Evolutionary conservation across 2,797 vertebrate species (phyloP).

Genomic region (Hipposideros larvatus): DNA sequence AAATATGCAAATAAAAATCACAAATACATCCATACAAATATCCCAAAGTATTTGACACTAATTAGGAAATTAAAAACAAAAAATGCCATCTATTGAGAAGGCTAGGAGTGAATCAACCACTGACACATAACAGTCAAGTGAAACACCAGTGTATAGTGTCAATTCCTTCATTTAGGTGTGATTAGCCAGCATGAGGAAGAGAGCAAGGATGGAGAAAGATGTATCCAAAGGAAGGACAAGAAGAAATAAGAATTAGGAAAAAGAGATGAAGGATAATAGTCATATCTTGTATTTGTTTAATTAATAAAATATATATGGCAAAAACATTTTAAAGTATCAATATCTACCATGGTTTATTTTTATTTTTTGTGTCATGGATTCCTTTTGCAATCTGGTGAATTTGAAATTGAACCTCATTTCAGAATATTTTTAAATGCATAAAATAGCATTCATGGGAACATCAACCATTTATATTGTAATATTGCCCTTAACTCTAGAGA

Average conservation of each 20-base stretch:
- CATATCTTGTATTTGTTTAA: background rate
- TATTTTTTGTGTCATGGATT: background rate
- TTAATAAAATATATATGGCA: background rate
- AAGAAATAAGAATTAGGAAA: background rate
- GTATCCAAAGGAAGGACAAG: background rate
- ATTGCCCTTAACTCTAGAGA: background rate
- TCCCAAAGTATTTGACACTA: background rate
- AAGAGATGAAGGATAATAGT: background rate
- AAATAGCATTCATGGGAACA: background rate
- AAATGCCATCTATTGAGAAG: background rate
- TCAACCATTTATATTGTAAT: background rate
- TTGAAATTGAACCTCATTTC: background rate
- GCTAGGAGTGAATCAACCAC: background rate
- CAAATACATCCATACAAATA: background rate
- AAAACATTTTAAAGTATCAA: background rate
- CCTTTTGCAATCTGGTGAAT: background rate
- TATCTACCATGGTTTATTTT: background rate
- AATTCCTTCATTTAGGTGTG: fast-evolving
- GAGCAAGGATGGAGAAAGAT: background rate
- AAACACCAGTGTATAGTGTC: background rate
- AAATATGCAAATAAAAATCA: background rate
- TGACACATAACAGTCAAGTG: too few relatives aligned
- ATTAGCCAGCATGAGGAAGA: background rate
- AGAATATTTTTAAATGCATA: background rate
- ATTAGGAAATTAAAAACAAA: background rate